These are phyloP conservation scores for Ascaphus truei DNA, from an alignment of 2,113 vertebrate species.

Conservation along the genomic window DNA sequence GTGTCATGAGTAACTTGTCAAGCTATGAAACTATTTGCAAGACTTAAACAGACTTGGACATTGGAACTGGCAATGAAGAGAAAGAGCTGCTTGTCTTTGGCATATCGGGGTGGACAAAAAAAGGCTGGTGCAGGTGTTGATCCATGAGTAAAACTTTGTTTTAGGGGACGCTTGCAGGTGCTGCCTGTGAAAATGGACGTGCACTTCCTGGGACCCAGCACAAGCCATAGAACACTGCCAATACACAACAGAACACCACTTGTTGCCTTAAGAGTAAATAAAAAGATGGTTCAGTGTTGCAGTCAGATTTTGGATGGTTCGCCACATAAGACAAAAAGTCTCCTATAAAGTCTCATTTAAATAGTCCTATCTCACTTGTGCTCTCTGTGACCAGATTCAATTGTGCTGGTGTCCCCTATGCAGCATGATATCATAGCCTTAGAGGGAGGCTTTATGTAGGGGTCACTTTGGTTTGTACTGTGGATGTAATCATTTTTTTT, in stretches of 20 bases:
- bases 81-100: slow-evolving; percentile 59
- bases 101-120: slow-evolving; percentile 6
- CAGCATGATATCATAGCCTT: slow-evolving; percentile 79
- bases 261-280: slow-evolving; percentile 68
- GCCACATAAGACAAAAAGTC: slow-evolving; percentile 72
- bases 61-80: slow-evolving; percentile 58
- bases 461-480: slow-evolving; percentile 76
- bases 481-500: slow-evolving; percentile 76
- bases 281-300: slow-evolving; percentile 79
- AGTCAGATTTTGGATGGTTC: slow-evolving; percentile 67
- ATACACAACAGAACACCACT: slow-evolving; percentile 50
- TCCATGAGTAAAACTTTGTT: slow-evolving; percentile 52
- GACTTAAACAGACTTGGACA: slow-evolving; percentile 46
- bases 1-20: slow-evolving; percentile 46
- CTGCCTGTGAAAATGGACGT: slow-evolving; percentile 47
- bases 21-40: slow-evolving; percentile 48
- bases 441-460: slow-evolving; percentile 77
- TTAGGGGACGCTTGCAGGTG: slow-evolving; percentile 63
- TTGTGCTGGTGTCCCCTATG: slow-evolving; percentile 74
- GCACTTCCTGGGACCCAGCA: slow-evolving; percentile 62
- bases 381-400: slow-evolving; percentile 75
- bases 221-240: slow-evolving; percentile 57
- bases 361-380: slow-evolving; percentile 76
- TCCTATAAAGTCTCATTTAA: slow-evolving; percentile 71
- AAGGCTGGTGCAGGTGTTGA: slow-evolving; percentile 62